Evolutionary conservation across 2,113 vertebrate species (phyloP).

Genomic region (Neopipo cinnamomea): DNA sequence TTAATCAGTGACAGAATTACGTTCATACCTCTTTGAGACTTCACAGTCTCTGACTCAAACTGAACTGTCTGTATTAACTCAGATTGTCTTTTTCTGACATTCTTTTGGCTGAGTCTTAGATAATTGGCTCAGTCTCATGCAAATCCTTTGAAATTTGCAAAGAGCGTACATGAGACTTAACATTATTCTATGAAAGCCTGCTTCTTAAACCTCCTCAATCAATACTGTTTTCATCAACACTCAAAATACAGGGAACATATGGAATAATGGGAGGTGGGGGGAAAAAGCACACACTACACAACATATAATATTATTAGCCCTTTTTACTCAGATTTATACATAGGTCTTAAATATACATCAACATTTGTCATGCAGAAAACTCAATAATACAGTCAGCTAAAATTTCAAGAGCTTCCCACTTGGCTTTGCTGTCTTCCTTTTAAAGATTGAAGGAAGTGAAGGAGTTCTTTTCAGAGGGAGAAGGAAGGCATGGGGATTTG

Average conservation of each 20-base stretch:
- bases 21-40: neutral
- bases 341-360: neutral
- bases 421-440: neutral
- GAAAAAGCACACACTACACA: neutral
- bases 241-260: neutral
- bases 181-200: neutral
- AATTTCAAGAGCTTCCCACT: neutral
- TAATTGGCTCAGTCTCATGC: slow-evolving; percentile 8
- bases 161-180: neutral
- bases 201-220: neutral
- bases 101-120: neutral
- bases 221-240: neutral
- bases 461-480: neutral
- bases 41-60: neutral
- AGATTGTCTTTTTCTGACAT: neutral
- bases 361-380: neutral
- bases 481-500: neutral
- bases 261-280: no score
- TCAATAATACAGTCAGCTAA: neutral
- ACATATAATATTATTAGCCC: neutral
- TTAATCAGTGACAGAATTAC: neutral
- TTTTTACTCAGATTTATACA: neutral
- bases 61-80: neutral
- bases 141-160: slow-evolving; percentile 33
- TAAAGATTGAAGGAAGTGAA: neutral